Base-by-base conservation (phyloP, 2,888 invertebrate species). In the Apotomis turbidana region DNA sequence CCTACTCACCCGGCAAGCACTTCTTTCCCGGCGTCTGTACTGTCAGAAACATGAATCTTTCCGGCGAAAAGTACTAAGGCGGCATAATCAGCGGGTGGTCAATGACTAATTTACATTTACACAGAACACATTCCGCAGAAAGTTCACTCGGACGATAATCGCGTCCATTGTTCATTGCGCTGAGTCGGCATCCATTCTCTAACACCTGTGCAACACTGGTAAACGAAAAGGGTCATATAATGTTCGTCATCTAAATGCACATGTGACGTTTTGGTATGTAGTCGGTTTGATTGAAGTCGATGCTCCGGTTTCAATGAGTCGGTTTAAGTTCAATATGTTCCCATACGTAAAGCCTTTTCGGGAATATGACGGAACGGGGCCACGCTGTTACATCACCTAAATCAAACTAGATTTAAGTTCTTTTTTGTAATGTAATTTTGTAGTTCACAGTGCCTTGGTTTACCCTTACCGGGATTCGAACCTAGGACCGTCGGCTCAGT, bases 51-150 rank as follows among this genome's bases (percentile, higher is more conserved):
- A 27, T 49, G 51, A 36, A 62, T 51, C 10, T 57, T 62, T 63
- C 68, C 41, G 62, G 57, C 54, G 15, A 62, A 66, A 70, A 70
- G 27, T 61, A 61, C 62, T 61, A 70, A 38, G 62, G 8, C 54
- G 15, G 9, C 71, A 71, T 58, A 59, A 54, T n/a, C 54, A 41
- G 55, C 70, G 73, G 77, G 79, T 78, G 78, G 78, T 66, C 76
- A 66, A 49, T 80, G 79, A 80, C 75, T 76, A 77, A 77, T 76
- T 76, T 77, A 75, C 71, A 77, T 76, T 76, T 77, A 75, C 71
- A 73, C 68, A 58, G 75, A 77, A 79, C 60, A 72, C 75, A 75
- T 76, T 76, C 74, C 76, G 13, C 63, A 44, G 63, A 63, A 63
- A 52, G 68, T 61, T 75, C 74, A 76, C 54, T 70, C 70, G 76